These are phyloP conservation scores for Congeria kusceri DNA, from an alignment of 2,888 invertebrate genomes.

Conservation along the genomic window DNA sequence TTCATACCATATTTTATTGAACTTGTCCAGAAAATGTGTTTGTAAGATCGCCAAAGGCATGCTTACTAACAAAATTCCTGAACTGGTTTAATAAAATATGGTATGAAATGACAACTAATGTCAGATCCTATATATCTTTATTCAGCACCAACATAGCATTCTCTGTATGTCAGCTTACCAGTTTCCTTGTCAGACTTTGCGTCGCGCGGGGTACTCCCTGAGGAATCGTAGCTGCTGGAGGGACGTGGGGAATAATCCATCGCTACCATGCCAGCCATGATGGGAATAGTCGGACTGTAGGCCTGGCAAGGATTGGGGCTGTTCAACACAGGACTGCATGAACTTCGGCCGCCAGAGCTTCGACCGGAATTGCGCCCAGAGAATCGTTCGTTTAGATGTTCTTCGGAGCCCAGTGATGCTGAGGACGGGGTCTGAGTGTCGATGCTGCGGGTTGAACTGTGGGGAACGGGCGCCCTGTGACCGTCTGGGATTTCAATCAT, in stretches of 20 bases:
- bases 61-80: too few relatives aligned
- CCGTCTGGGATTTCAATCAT: slow-evolving; percentile 91
- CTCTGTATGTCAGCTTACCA: too few relatives aligned
- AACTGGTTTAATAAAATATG: too few relatives aligned
- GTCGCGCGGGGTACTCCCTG: slow-evolving; percentile 70
- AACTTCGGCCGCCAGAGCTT: slow-evolving; percentile 42
- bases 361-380: slow-evolving; percentile 65
- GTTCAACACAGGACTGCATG: slow-evolving; percentile 74
- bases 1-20: too few relatives aligned
- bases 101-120: too few relatives aligned
- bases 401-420: not conserved
- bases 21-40: too few relatives aligned
- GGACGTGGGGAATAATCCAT: slow-evolving; percentile 88
- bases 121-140: too few relatives aligned
- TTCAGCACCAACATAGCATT: too few relatives aligned
- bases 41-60: too few relatives aligned
- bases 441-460: slow-evolving; percentile 89
- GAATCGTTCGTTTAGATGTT: not conserved
- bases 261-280: slow-evolving; percentile 86
- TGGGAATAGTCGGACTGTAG: slow-evolving; percentile 88
- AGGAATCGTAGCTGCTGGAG: slow-evolving; percentile 86
- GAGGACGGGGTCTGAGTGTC: slow-evolving; percentile 93
- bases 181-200: slow-evolving; percentile 57
- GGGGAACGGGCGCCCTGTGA: slow-evolving; percentile 93
- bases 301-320: slow-evolving; percentile 88